These are phyloP conservation scores for Leucophora obtusa DNA, from an alignment of 2,888 invertebrate genomes.

Conservation along the genomic window DNA sequence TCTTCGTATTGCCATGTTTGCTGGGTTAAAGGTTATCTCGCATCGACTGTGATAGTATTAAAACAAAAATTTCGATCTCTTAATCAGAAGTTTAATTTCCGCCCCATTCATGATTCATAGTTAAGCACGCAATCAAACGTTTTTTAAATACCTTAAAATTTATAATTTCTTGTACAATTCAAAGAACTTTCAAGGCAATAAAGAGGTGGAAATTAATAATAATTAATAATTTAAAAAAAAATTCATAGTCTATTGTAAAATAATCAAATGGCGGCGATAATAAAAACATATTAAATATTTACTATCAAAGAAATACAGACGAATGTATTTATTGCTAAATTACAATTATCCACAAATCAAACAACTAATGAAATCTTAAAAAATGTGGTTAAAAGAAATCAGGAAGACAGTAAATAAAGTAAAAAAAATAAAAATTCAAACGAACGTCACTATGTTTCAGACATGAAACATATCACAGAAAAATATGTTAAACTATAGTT, in stretches of 20 bases:
- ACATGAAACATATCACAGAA: conserved; percentile 36
- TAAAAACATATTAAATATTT: conserved; percentile 2
- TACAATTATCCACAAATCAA: conserved; percentile 43
- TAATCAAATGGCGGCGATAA: conserved; percentile 15
- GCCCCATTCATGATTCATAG: neutral
- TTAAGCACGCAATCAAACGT: conserved; percentile 20
- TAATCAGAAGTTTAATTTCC: conserved; percentile 12
- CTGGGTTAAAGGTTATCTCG: no score
- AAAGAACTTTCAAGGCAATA: conserved; percentile 40
- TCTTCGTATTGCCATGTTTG: no score
- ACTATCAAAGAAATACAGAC: conserved; percentile 12
- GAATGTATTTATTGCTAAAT: conserved; percentile 37
- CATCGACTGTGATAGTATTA: no score
- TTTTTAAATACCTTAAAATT: neutral
- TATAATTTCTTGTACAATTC: neutral
- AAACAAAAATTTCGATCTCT: no score
- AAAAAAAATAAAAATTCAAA: neutral
- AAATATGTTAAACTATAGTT: conserved; percentile 19
- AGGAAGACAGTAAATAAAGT: conserved; percentile 42
- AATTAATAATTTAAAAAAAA: conserved; percentile 18
- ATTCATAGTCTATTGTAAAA: conserved; percentile 27
- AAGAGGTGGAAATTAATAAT: neutral
- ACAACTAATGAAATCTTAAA: conserved; percentile 3
- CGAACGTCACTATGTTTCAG: conserved; percentile 7
- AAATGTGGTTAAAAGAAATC: conserved; percentile 27